Evolutionary conservation across 2,888 invertebrate genomes (phyloP).

Genomic region (Sinelater perroti): DNA sequence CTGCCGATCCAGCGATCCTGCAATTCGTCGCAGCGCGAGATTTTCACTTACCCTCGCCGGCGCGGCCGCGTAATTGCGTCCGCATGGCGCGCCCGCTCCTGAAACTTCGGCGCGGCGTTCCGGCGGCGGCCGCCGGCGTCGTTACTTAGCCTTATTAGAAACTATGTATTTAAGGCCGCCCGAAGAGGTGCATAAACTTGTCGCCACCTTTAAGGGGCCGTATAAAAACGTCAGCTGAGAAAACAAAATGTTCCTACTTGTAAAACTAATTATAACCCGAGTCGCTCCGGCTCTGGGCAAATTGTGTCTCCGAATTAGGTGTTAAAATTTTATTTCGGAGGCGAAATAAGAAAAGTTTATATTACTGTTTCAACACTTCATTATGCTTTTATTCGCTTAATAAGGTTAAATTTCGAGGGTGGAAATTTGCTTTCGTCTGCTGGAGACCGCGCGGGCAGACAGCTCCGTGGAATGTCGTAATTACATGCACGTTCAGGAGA

Average conservation of each 20-base stretch:
- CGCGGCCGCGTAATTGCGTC: too few species aligned
- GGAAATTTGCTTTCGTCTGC: constrained; percentile 6
- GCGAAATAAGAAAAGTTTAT: constrained; percentile 61
- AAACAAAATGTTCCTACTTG: constrained; percentile 47
- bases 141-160: constrained; percentile 29
- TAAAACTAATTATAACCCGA: constrained; percentile 50
- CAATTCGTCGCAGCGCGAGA: background rate
- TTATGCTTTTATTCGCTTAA: constrained; percentile 54
- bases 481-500: too few species aligned
- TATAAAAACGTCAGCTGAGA: constrained; percentile 48
- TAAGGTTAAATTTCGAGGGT: constrained; percentile 46
- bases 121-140: constrained; percentile 11
- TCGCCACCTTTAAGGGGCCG: constrained; percentile 39
- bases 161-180: constrained; percentile 19
- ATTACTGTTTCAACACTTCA: constrained; percentile 56
- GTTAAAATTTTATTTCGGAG: constrained; percentile 56
- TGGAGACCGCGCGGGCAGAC: background rate
- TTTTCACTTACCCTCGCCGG: background rate
- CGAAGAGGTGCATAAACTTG: constrained; percentile 41
- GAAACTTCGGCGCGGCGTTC: constrained; percentile 1
- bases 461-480: too few species aligned
- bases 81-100: too few species aligned
- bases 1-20: too few species aligned
- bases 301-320: constrained; percentile 53
- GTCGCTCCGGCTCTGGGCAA: constrained; percentile 47